A percentile compares a stretch with the other conserved stretches of the same genome.
phyloP scores from a whole-genome alignment of 1,140 invertebrate genomes.

The Drosophila aff. region DNA sequence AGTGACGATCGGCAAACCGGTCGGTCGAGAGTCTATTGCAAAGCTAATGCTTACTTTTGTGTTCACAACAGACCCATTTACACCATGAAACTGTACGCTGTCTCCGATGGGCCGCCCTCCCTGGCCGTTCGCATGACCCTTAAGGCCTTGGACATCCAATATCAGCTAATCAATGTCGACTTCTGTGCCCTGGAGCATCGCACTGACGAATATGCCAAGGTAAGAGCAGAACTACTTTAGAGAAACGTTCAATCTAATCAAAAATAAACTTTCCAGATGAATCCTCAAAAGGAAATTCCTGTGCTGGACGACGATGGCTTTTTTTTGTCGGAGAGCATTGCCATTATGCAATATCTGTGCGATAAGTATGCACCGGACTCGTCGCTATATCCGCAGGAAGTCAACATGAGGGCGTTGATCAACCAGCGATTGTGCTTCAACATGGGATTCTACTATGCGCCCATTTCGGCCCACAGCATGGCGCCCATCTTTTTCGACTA shows the following conservation, averaged over 20 bases:
- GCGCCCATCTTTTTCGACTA: constrained; percentile 91
- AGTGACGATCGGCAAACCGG: constrained; percentile 53
- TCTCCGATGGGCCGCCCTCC: constrained; percentile 91
- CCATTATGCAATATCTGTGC: constrained; percentile 91
- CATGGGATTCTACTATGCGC: constrained; percentile 90
- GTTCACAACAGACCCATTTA: constrained; percentile 66
- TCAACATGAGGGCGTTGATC: constrained; percentile 88
- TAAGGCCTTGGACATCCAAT: constrained; percentile 88
- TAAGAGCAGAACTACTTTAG: constrained; percentile 68
- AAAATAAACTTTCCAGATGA: constrained; percentile 87
- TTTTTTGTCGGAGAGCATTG: constrained; percentile 90
- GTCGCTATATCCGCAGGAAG: constrained; percentile 89
- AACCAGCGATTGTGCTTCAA: constrained; percentile 92
- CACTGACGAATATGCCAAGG: constrained; percentile 89
- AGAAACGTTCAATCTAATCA: neutral
- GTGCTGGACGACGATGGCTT: constrained; percentile 91
- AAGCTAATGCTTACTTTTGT: constrained; percentile 29
- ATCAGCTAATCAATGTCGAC: constrained; percentile 88
- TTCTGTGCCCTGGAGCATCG: constrained; percentile 90
- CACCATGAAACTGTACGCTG: constrained; percentile 89
- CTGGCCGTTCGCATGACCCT: constrained; percentile 89
- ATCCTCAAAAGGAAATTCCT: constrained; percentile 93
- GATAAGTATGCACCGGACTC: constrained; percentile 89
- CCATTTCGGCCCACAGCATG: constrained; percentile 86
- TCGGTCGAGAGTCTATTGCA: constrained; percentile 37